Conservation (phyloP, 2,113 vertebrate genomes). For the Phrynocephalus versicolor region DNA sequence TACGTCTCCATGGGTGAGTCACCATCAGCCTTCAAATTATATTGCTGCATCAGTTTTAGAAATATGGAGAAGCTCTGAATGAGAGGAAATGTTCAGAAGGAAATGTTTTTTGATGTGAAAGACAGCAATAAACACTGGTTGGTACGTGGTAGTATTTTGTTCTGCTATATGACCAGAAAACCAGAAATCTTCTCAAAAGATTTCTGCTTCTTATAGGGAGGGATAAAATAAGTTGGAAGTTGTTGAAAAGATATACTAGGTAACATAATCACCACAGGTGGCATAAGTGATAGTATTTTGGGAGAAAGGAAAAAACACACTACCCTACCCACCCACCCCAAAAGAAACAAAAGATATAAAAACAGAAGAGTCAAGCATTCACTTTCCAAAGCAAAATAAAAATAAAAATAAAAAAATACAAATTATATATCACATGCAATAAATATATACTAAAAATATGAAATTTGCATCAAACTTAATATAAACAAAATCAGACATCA, state of each 20-base stretch:
- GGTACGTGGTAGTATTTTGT: constrained; percentile 45
- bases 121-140: constrained; percentile 53
- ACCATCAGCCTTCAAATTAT: background rate
- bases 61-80: background rate
- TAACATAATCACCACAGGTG: constrained; percentile 65
- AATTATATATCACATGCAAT: too few relatives aligned
- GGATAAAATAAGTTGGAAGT: constrained; percentile 63
- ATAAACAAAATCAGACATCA: too few relatives aligned
- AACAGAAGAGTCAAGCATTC: background rate
- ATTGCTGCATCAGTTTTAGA: background rate
- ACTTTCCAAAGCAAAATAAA: too few relatives aligned
- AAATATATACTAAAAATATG: too few relatives aligned
- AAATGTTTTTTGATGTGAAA: constrained; percentile 16
- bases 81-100: constrained; percentile 19
- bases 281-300: constrained; percentile 56
- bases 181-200: constrained; percentile 60
- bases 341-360: background rate
- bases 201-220: constrained; percentile 47
- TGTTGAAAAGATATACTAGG: constrained; percentile 63
- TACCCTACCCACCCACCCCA: too few relatives aligned
- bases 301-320: constrained; percentile 40
- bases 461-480: too few relatives aligned
- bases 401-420: too few relatives aligned
- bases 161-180: constrained; percentile 62
- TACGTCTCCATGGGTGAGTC: background rate